These are phyloP conservation scores for Spodoptera frugiperda DNA, from an alignment of 1,140 invertebrate species.

Conservation along the genomic window DNA sequence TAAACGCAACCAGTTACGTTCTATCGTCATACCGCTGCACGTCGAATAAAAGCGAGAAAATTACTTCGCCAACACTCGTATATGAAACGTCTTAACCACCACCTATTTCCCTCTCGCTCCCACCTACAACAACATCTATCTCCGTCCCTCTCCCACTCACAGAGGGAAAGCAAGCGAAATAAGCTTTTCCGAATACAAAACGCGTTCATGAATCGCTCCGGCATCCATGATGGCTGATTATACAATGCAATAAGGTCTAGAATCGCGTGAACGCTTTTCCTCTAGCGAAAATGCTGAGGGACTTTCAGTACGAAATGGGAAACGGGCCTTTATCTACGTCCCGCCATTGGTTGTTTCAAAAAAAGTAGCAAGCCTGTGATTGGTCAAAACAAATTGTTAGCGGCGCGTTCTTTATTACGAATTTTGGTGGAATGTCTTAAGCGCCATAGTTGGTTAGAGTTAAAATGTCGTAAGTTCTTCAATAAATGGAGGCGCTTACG, in stretches of 20 bases:
- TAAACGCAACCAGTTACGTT: constrained; percentile 65
- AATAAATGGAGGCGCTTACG: constrained; percentile 33
- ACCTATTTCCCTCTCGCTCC: constrained; percentile 62
- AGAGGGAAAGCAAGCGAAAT: constrained; percentile 65
- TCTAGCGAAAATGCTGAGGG: constrained; percentile 63
- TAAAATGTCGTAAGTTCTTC: constrained; percentile 55
- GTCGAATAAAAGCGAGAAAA: constrained; percentile 81
- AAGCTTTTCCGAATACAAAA: constrained; percentile 68
- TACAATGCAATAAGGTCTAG: constrained; percentile 76
- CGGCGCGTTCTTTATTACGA: constrained; percentile 69
- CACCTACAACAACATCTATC: constrained; percentile 45
- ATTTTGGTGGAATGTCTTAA: constrained; percentile 64
- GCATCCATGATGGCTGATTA: constrained; percentile 84
- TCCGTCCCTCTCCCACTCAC: constrained; percentile 58
- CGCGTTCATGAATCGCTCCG: constrained; percentile 72
- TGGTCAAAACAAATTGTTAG: constrained; percentile 77
- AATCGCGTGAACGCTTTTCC: constrained; percentile 74
- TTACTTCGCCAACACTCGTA: constrained; percentile 67
- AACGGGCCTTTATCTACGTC: constrained; percentile 70
- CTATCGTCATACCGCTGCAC: constrained; percentile 62
- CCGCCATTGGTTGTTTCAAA: constrained; percentile 79
- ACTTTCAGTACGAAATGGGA: constrained; percentile 61
- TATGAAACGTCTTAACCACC: constrained; percentile 66
- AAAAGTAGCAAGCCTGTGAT: constrained; percentile 72
- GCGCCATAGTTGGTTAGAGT: constrained; percentile 42